Evolutionary conservation across 2,888 invertebrate species (phyloP), one percentile per base, ranked within the genome.

Genomic region (Machimus atricapillus): DNA sequence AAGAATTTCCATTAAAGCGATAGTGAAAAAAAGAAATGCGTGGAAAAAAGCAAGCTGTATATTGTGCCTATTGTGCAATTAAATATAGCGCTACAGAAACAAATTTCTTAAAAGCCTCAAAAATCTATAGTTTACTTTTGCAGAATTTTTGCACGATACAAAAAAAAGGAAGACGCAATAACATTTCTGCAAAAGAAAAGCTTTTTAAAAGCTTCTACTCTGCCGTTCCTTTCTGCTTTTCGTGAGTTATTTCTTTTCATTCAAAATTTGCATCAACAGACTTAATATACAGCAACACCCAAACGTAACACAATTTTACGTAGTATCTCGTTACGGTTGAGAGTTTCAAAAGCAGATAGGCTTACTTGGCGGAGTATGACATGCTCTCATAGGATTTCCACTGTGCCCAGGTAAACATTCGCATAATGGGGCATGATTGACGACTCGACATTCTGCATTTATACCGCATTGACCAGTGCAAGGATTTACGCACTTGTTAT

Each of bases 391-490:
- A 19, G 95, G 95, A 91, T 95, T 94, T 89, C 95, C 95, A 78
- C 94, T 94, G 89, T 94, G 95, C 86, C 94, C 94, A 40, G 93
- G 91, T 40, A 94, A 93, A 90, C 95, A 95, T 88, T 93, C 93
- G 90, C 95, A 96, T 89, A 94, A 94, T 5, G 95, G 95, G 58
- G 94, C 94, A 91, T 96, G 95, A 90, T 95, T 95, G 87, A 95
- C 93, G 14, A 95, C 95, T 87, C 89, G 94, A 93, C 96, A 96
- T 90, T 94, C 94, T 7, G 97, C 96, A 90, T 97, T 96, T 90
- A 96, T 93, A 74, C 97, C 97, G 91, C 97, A 97, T 87, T 96
- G 96, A 89, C 97, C 97, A 27, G 95, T 95, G 90, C 97, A 97
- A 12, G 97, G 97, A 92, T 97, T 96, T 90, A 94, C 94, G 91